Conservation (phyloP, 2,113 vertebrate species). For the Axis porcinus region DNA sequence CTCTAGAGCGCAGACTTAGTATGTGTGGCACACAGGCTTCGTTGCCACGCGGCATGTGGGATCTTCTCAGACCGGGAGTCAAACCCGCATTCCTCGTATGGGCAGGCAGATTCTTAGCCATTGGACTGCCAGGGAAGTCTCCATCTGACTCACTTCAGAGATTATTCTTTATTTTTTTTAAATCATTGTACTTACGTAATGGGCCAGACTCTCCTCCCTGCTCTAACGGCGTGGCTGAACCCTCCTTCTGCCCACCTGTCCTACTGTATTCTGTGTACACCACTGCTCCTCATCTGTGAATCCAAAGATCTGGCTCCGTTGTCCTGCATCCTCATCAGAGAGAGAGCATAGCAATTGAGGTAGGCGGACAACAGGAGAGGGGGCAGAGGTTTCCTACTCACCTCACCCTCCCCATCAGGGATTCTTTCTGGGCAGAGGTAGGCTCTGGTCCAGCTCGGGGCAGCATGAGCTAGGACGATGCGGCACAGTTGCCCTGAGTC, state of each 20-base stretch:
- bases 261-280: not conserved
- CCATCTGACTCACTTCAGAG: not conserved
- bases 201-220: not conserved
- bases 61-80: not conserved
- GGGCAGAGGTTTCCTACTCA: not conserved
- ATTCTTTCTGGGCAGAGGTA: not conserved
- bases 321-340: not conserved
- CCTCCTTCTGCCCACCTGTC: not conserved
- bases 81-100: not conserved
- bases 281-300: not conserved
- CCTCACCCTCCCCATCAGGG: not conserved
- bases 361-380: not conserved
- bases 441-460: not conserved
- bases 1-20: not conserved
- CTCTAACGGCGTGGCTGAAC: fast-evolving
- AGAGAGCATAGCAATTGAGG: not conserved
- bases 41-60: not conserved
- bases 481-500: slow-evolving; percentile 15
- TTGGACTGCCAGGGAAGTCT: not conserved
- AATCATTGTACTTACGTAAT: not conserved
- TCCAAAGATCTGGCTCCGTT: not conserved
- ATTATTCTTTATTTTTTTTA: not conserved
- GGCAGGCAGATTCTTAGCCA: not conserved
- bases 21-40: not conserved
- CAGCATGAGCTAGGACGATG: not conserved